Conservation (phyloP, 2,888 invertebrate genomes). For the Hipparchia semele region DNA sequence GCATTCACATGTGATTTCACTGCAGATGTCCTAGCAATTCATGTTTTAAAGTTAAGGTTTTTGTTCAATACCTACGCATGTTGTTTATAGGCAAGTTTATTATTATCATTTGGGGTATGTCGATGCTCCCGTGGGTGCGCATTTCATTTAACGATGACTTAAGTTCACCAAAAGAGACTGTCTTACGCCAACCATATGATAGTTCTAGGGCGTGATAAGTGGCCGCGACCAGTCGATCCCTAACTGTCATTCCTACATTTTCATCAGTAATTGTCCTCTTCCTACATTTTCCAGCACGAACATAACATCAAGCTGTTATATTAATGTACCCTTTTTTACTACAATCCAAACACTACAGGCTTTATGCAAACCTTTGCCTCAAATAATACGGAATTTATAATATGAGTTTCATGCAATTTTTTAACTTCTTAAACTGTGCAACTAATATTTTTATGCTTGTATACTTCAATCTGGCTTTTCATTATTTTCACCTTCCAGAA, state of each 20-base stretch:
- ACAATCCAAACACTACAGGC: constrained; percentile 18
- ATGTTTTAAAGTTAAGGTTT: constrained; percentile 56
- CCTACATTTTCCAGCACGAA: not conserved
- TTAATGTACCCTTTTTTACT: constrained; percentile 9
- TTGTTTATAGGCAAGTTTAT: constrained; percentile 49
- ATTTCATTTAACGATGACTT: constrained; percentile 66
- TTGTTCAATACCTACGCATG: constrained; percentile 56
- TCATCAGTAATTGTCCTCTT: not conserved
- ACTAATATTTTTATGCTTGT: constrained; percentile 61
- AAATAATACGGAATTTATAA: not conserved
- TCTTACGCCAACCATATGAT: not conserved
- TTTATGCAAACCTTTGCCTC: constrained; percentile 27
- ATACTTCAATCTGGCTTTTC: constrained; percentile 66
- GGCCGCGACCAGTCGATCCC: not conserved
- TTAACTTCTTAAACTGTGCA: constrained; percentile 39
- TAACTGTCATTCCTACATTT: not conserved
- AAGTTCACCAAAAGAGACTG: not conserved
- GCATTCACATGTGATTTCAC: constrained; percentile 84
- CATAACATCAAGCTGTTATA: constrained; percentile 17
- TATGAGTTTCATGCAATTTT: constrained; percentile 21
- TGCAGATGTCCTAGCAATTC: constrained; percentile 77
- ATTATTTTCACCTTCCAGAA: constrained; percentile 77
- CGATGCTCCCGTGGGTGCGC: constrained; percentile 67
- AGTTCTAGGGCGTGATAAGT: not conserved
- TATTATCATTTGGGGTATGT: constrained; percentile 52